Base-by-base conservation (phyloP, 2,797 vertebrate species). In the Pelochelys cantorii region DNA sequence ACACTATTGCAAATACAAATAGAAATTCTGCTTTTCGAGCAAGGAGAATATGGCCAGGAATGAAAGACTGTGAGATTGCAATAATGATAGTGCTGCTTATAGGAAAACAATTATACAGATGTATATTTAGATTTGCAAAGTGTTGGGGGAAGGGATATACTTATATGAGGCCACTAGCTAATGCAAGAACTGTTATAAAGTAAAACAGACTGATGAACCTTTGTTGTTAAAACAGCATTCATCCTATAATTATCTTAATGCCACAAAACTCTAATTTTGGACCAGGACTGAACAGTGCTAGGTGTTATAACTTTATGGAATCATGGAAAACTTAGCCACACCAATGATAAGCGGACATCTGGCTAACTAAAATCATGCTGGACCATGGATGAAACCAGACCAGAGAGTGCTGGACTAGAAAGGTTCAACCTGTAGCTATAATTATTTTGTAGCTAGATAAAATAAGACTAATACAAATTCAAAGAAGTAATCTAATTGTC, bases 241-340 rank as follows among this genome's bases (percentile, higher is more conserved):
- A 88, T 84, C 79, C 4, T 8, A 82, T 53, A 62, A 0, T 96
- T 89, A 96, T 29, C 59, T 90, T 83, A 85, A 52, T 3, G 7
- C 86, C 85, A 90, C 95, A 93, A 93, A 95, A 68, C 42, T 68
- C 53, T 92, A 27, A 82, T 87, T 0, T 0, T 55, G 84, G 15
- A 79, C 11, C 22, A 0, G 95, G 94, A 97, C 75, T 96, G 27
- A 94, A 96, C 1, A 0, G 1, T 88, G 79, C 87, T 92, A 55
- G 81, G 93, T 93, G 42, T 8, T 48, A 48, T 48, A 48, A 48
- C 42, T 48, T 48, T 8, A 48, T 48, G 42, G 42, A 8, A 48
- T 48, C 42, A 48, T 8, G 8, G 42, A 48, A 48, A 48, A 48
- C 42, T 48, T 48, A 8, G 42, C 42, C 8, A 48, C 42, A 48